phyloP scores from a whole-genome alignment of 2,888 invertebrate genomes.

The Cheilosia scutellata region DNA sequence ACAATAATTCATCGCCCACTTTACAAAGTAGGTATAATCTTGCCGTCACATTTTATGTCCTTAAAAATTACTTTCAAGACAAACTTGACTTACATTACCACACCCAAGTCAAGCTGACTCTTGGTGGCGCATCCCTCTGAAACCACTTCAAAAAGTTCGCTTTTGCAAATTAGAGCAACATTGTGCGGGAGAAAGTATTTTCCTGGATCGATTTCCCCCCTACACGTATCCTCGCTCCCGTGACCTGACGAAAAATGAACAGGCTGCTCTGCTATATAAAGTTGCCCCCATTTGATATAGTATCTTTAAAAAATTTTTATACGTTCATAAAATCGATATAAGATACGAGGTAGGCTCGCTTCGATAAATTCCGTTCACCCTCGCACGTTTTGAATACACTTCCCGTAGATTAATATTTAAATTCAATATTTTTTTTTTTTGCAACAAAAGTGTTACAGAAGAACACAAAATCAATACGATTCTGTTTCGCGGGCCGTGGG shows the following conservation, averaged over 20 bases:
- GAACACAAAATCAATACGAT: constrained; percentile 46
- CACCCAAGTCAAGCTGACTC: constrained; percentile 10
- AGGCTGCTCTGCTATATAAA: constrained; percentile 8
- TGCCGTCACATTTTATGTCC: constrained; percentile 62
- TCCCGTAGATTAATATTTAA: constrained; percentile 66
- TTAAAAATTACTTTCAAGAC: constrained; percentile 56
- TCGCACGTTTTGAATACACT: constrained; percentile 3
- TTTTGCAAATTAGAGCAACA: constrained; percentile 63
- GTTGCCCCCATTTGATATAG: background rate
- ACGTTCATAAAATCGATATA: constrained; percentile 61
- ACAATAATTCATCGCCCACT: constrained; percentile 35
- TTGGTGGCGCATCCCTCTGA: constrained; percentile 18
- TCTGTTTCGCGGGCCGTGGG: constrained; percentile 13
- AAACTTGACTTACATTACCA: constrained; percentile 53
- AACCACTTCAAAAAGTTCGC: constrained; percentile 46
- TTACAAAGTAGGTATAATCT: constrained; percentile 43
- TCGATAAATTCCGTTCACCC: background rate
- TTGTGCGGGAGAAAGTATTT: constrained; percentile 57
- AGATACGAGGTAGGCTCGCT: constrained; percentile 23
- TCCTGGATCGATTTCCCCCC: constrained; percentile 45
- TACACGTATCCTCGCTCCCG: background rate
- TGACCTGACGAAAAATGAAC: constrained; percentile 14
- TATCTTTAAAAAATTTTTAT: constrained; percentile 13
- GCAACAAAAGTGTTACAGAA: constrained; percentile 20
- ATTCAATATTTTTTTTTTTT: constrained; percentile 49